Base-by-base conservation (phyloP, 2,888 invertebrate species). In the Philhelius pedissequus region DNA sequence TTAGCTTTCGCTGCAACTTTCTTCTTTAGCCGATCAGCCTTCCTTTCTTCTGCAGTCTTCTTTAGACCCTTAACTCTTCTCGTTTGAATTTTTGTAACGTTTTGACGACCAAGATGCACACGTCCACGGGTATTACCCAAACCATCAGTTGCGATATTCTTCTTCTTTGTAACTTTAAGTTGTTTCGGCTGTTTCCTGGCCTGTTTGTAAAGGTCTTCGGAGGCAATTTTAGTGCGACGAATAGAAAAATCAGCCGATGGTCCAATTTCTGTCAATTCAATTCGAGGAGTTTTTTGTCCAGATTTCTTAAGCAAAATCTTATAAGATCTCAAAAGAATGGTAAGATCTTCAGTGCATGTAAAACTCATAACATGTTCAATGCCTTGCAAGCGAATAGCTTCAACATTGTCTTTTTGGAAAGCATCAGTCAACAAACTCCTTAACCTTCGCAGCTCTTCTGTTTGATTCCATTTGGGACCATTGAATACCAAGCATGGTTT, bases 401-500 rank as follows among this genome's bases (percentile, higher is more conserved):
- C 94, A 0, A 91, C 90, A 78, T 90, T 91, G 8, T 91, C 91
- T n/a, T 90, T 89, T 86, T 97, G 95, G 91, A 99, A 99, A 92
- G 98, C 96, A 92, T 99, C 99, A 87, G 95, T 94, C 73, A 99
- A 94, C 38, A 99, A 91, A 89, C 96, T 98, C 89, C 97, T 97
- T 20, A 99, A 92, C 86, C 98, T 94, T 87, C 94, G 94, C 86
- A 96, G 93, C 83, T 97, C 97, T 83, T 96, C 93, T 88, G 95
- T 94, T 86, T 95, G 94, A 22, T 97, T 96, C 95, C 99, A 99
- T 3, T 94, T 93, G 56, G 98, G 96, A 0, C 99, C 99, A 90
- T 97, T 95, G 89, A 99, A 98, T 20, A 98, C 90, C 4, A 99
- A 91, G 88, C 97, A 96, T 0, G 99, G 99, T 91, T 99, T 99